Evolutionary conservation across 2,113 vertebrate genomes (phyloP).

Genomic region (Hemiprocne comata): DNA sequence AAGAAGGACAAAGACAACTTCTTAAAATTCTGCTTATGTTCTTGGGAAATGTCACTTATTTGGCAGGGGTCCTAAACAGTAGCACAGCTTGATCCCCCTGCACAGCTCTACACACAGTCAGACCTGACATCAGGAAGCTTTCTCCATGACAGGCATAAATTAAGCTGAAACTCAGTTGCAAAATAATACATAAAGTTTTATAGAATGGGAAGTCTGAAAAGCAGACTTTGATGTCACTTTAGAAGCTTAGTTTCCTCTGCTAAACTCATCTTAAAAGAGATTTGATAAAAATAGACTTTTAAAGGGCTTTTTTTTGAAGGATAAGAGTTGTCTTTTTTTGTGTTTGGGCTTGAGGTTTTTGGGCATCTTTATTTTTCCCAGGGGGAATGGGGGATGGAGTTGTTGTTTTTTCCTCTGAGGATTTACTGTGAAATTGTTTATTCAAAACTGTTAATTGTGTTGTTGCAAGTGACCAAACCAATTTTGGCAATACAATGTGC

Average conservation of each 20-base stretch:
- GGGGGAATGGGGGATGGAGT: rapidly evolving
- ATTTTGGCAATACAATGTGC: background rate
- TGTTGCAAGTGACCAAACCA: background rate
- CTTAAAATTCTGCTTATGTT: constrained; percentile 75
- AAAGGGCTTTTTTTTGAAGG: background rate
- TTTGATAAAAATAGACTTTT: background rate
- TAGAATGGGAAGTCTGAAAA: background rate
- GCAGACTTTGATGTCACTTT: background rate
- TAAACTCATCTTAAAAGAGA: background rate
- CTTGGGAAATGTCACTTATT: constrained; percentile 74
- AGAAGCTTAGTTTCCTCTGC: background rate
- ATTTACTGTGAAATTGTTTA: background rate
- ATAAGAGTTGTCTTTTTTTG: background rate
- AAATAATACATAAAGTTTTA: constrained; percentile 37
- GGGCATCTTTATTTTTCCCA: too few relatives aligned
- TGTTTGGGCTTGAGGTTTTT: background rate
- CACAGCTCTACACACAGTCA: constrained; percentile 49
- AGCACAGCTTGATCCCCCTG: constrained; percentile 70
- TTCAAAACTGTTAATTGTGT: background rate
- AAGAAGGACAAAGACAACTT: constrained; percentile 72
- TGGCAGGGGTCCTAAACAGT: constrained; percentile 71
- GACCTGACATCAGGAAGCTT: constrained; percentile 59
- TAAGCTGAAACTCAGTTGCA: constrained; percentile 60
- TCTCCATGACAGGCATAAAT: constrained; percentile 75
- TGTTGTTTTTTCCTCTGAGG: background rate